phyloP scores from a whole-genome alignment of 2,113 vertebrate species.

The Colinus virginianus region DNA sequence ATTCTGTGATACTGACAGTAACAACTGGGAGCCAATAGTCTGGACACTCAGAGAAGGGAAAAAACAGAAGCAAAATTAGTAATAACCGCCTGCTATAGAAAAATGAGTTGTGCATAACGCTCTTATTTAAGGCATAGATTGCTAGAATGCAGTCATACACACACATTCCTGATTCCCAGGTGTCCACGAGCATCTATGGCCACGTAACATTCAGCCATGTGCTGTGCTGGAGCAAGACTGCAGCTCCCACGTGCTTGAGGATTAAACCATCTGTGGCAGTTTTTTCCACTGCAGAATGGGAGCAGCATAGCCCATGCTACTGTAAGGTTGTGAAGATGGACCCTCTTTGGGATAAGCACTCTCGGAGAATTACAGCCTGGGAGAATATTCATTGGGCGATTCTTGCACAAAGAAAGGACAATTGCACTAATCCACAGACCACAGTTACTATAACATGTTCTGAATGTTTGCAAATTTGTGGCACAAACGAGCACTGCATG shows the following conservation, averaged over 20 bases:
- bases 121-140: not conserved
- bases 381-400: not conserved
- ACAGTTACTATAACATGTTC: not conserved
- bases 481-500: not conserved
- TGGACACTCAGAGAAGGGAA: not conserved
- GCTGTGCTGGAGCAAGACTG: not conserved
- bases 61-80: not conserved
- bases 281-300: not conserved
- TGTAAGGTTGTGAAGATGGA: not conserved
- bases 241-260: not conserved
- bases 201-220: not conserved
- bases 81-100: not conserved
- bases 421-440: not conserved
- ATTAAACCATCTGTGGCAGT: not conserved
- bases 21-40: rapidly evolving
- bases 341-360: not conserved
- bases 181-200: not conserved
- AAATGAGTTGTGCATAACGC: not conserved
- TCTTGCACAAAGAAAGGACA: not conserved
- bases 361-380: not conserved
- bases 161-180: not conserved
- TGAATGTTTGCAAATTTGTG: not conserved
- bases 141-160: not conserved
- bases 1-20: not conserved
- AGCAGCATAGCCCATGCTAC: not conserved